These are phyloP conservation scores for Tenrec ecaudatus DNA, from an alignment of 2,113 vertebrate genomes.

Conservation along the genomic window DNA sequence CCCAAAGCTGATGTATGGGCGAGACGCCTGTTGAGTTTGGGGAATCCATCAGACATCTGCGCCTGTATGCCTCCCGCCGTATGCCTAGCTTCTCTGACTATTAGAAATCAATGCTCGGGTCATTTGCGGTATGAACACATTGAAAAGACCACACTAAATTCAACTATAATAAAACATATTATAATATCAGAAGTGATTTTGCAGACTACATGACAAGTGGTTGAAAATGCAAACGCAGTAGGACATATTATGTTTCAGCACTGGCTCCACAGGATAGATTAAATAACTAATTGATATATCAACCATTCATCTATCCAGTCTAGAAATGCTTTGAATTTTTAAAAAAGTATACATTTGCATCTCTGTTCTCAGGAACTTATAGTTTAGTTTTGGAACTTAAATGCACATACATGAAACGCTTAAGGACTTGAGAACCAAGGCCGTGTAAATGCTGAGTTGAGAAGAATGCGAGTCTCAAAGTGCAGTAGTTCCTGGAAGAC, in stretches of 20 bases:
- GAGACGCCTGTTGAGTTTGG: constrained; percentile 32
- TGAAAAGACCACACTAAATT: background rate
- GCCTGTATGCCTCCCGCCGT: background rate
- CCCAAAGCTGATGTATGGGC: constrained; percentile 10
- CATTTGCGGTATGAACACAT: constrained; percentile 13
- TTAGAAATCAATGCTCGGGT: constrained; percentile 52
- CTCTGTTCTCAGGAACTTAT: constrained; percentile 6
- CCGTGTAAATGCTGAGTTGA: background rate
- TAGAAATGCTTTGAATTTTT: background rate
- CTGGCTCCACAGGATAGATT: background rate
- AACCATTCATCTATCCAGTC: background rate
- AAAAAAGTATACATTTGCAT: background rate
- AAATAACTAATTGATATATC: constrained; percentile 32
- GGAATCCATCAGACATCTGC: background rate
- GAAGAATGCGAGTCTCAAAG: background rate
- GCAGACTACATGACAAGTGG: background rate
- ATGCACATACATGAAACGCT: constrained; percentile 4
- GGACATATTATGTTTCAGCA: constrained; percentile 8
- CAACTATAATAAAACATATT: background rate
- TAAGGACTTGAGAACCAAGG: background rate
- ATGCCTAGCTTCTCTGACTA: background rate
- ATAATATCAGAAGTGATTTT: background rate
- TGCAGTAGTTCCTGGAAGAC: background rate
- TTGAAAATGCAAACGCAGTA: background rate
- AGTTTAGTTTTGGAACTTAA: constrained; percentile 11